phyloP scores from a whole-genome alignment of 2,888 invertebrate genomes.

The Siphonodentalium dalli region DNA sequence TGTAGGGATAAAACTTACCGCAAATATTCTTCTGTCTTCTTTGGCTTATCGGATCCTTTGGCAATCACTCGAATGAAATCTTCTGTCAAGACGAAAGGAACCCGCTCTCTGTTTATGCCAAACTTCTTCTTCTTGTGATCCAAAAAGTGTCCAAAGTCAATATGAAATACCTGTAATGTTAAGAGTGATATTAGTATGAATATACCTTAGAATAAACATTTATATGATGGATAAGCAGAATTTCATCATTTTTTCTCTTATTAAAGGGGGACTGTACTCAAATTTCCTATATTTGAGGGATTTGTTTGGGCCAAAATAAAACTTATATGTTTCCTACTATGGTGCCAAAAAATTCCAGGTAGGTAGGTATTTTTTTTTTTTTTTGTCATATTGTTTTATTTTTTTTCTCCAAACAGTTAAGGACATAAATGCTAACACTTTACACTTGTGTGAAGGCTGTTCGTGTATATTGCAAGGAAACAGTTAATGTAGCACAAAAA shows the following conservation, averaged over 20 bases:
- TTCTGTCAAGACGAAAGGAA: slow-evolving; percentile 72
- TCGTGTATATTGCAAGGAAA: too few relatives aligned
- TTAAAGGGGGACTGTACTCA: too few relatives aligned
- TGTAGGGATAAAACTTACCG: background rate
- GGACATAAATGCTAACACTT: too few relatives aligned
- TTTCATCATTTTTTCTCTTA: background rate
- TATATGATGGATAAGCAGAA: background rate
- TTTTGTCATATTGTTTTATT: too few relatives aligned
- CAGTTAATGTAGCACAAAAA: background rate
- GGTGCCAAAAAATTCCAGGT: too few relatives aligned
- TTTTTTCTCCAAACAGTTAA: background rate
- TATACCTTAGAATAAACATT: background rate
- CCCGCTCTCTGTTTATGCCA: slow-evolving; percentile 72
- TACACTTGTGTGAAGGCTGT: too few relatives aligned
- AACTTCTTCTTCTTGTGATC: slow-evolving; percentile 73
- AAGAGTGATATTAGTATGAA: background rate
- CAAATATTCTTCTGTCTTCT: slow-evolving; percentile 66
- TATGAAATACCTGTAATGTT: slow-evolving; percentile 69
- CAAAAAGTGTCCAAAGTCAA: slow-evolving; percentile 73
- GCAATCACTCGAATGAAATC: slow-evolving; percentile 71
- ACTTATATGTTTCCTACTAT: too few relatives aligned
- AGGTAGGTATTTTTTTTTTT: too few relatives aligned
- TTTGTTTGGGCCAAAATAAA: too few relatives aligned
- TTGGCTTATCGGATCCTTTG: slow-evolving; percentile 69
- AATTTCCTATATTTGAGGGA: too few relatives aligned